Conservation (phyloP, 1,140 invertebrate genomes). For the Gerris buenoi region DNA sequence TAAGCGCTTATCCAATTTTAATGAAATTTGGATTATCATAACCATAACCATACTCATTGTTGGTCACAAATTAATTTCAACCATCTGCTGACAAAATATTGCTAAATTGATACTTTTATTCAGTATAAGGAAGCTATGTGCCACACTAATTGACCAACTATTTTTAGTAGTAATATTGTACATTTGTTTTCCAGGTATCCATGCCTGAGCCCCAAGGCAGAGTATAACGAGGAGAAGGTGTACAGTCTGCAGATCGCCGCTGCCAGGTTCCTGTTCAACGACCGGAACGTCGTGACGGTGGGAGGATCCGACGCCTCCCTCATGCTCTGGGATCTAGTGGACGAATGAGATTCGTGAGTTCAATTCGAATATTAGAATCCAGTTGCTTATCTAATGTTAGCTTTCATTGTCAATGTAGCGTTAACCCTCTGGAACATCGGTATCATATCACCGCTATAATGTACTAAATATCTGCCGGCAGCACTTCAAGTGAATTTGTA, state of each 20-base stretch:
- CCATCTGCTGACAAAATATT: too few relatives aligned
- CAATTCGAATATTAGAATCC: background rate
- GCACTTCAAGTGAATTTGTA: background rate
- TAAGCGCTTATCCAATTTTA: too few relatives aligned
- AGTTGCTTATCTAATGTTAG: background rate
- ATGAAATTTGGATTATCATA: too few relatives aligned
- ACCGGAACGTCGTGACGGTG: conserved; percentile 70
- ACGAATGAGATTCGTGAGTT: conserved; percentile 32
- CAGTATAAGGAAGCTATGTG: too few relatives aligned
- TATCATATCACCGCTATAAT: too few relatives aligned
- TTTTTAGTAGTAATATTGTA: too few relatives aligned
- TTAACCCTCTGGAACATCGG: too few relatives aligned
- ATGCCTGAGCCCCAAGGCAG: conserved; percentile 63
- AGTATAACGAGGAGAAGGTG: conserved; percentile 74
- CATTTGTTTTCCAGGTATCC: conserved; percentile 45
- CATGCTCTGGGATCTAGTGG: conserved; percentile 81
- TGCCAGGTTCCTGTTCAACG: conserved; percentile 67
- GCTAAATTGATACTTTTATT: too few relatives aligned
- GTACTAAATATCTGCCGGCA: too few relatives aligned
- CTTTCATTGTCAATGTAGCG: background rate
- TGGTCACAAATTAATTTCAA: too few relatives aligned
- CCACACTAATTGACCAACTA: too few relatives aligned
- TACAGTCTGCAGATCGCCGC: conserved; percentile 74
- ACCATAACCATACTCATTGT: too few relatives aligned
- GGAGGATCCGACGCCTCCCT: conserved; percentile 82